Conservation (phyloP, 2,113 vertebrate genomes). For the Sylvilagus bachmani region DNA sequence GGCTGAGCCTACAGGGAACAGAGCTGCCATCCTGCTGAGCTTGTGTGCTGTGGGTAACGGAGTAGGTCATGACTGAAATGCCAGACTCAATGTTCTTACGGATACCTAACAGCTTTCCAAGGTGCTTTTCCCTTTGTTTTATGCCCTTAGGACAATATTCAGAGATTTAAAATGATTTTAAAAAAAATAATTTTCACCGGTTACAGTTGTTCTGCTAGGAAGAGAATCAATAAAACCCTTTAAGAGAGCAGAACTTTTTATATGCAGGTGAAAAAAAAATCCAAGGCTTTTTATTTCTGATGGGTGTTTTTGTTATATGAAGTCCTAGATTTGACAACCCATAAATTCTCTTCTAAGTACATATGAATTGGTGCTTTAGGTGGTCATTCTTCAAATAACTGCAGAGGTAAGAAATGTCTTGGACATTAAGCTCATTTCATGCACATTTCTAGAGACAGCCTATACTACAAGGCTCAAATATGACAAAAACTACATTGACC, state of each 20-base stretch:
- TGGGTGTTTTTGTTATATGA: background rate
- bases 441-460: background rate
- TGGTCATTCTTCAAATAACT: constrained; percentile 11
- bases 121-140: background rate
- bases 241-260: background rate
- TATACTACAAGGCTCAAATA: background rate
- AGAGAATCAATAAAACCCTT: background rate
- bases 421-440: background rate
- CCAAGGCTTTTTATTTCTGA: background rate
- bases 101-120: background rate
- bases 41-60: too few species aligned
- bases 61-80: background rate
- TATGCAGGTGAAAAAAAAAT: background rate
- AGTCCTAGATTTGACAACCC: background rate
- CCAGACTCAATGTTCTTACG: background rate
- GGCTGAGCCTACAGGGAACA: background rate
- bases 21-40: background rate
- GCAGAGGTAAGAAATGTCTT: background rate
- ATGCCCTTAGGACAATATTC: background rate
- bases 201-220: background rate
- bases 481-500: constrained; percentile 12
- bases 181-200: background rate
- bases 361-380: background rate
- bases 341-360: background rate
- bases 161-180: background rate